Base-by-base conservation (phyloP, 1,140 invertebrate genomes). In the Copidosoma floridanum region DNA sequence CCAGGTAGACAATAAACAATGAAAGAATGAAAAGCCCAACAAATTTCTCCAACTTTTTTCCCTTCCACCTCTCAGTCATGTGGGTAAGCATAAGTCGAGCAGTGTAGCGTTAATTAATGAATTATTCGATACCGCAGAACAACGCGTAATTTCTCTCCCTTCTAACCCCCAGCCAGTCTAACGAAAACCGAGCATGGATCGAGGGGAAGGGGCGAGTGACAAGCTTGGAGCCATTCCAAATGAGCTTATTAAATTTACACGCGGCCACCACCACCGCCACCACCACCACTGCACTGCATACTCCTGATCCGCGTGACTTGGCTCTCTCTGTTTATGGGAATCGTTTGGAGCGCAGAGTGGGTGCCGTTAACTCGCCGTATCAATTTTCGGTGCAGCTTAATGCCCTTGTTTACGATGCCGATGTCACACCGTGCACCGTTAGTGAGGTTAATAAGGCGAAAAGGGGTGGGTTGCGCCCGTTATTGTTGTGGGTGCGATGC, bases 201-300 rank as follows among this genome's bases (percentile, higher is more conserved):
- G n/a, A n/a, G n/a, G n/a, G n/a, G 29, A n/a, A 38, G 3, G 29
- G 21, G 40, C 40, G 27, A 12, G 12, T 37, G 35, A 3, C 37
- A 24, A 46, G 43, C n/a, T 57, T 57, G 55, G 55, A 57, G 44
- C 12, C 21, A 38, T 38, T 57, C 55, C 55, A 57, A 57, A 57
- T 48, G 44, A 57, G 55, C 46, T 57, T 57, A 57, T 57, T 57
- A 57, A 57, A 57, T 57, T 57, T 57, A 37, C 44, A 57, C 23
- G 32, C 26, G 8, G 18, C 40, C 20, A 41, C n/a, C n/a, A n/a
- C n/a, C n/a, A n/a, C n/a, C n/a, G n/a, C n/a, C 32, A 37, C 14
- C n/a, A n/a, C n/a, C n/a, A n/a, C n/a, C n/a, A n/a, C n/a, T n/a
- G n/a, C n/a, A n/a, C n/a, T n/a, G n/a, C n/a, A n/a, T n/a, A n/a